Evolutionary conservation across 30 jellyfish, hydroid and myxozoan genomes (phyloP).

Genomic region (Catostylus mosaicus): DNA sequence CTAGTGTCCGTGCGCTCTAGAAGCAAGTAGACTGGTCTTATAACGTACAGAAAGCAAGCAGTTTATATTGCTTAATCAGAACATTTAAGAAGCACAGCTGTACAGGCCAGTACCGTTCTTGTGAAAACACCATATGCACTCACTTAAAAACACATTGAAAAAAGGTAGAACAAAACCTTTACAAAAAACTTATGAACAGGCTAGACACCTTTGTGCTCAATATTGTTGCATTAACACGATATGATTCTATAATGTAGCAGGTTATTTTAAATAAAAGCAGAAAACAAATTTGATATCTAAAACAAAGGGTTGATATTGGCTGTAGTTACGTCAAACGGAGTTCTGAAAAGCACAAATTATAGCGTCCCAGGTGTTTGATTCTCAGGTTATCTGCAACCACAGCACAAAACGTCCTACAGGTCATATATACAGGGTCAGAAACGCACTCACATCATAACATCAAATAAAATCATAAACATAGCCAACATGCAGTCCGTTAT

Average conservation of each 20-base stretch:
- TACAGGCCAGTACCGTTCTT: background rate
- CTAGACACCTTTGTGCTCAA: background rate
- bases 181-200: background rate
- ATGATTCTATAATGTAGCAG: too few species aligned
- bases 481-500: too few species aligned
- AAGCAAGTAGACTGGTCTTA: too few species aligned
- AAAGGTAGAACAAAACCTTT: background rate
- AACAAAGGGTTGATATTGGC: background rate
- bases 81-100: too few species aligned
- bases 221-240: background rate
- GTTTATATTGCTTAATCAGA: too few species aligned
- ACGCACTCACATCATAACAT: too few species aligned
- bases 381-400: slow-evolving; percentile 2
- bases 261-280: background rate
- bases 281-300: background rate
- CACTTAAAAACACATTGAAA: too few species aligned
- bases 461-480: too few species aligned
- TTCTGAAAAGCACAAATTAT: background rate
- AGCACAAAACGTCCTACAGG: too few species aligned
- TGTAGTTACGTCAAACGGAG: background rate
- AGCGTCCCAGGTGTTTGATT: background rate
- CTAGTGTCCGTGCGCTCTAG: too few species aligned
- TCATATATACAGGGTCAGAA: too few species aligned
- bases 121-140: background rate
- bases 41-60: too few species aligned